Evolutionary conservation across 2,888 invertebrate species (phyloP).

Genomic region (Catocala fraxini): DNA sequence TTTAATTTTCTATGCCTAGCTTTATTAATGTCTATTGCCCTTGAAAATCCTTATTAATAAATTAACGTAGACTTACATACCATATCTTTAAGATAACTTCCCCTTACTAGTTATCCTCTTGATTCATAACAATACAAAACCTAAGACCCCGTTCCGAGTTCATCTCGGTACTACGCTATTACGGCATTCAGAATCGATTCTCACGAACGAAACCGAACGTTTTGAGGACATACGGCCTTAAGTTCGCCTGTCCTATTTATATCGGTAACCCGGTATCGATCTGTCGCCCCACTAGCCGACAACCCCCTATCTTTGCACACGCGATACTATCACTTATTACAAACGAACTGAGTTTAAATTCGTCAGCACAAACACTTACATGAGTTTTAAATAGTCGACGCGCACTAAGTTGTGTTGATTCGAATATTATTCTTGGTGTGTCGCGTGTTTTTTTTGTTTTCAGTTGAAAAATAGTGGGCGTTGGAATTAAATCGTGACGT

Average conservation of each 20-base stretch:
- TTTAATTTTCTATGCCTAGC: no score
- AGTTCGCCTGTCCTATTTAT: conserved; percentile 83
- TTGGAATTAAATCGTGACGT: conserved; percentile 38
- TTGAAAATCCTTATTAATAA: no score
- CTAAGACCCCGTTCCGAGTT: conserved; percentile 39
- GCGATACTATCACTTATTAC: conserved; percentile 65
- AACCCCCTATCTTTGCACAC: conserved; percentile 65
- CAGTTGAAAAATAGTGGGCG: conserved; percentile 39
- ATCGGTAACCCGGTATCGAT: conserved; percentile 82
- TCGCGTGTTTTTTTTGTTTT: conserved; percentile 48
- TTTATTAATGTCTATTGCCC: no score
- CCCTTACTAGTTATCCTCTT: not conserved
- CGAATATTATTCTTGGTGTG: conserved; percentile 55
- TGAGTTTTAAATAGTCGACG: conserved; percentile 65
- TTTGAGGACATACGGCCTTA: conserved; percentile 62
- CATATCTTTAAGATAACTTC: no score
- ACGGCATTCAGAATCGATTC: conserved; percentile 71
- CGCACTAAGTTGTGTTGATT: conserved; percentile 66
- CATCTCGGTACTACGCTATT: conserved; percentile 29
- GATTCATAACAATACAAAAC: conserved; percentile 7
- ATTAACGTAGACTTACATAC: no score
- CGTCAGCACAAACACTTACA: conserved; percentile 41
- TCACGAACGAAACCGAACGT: conserved; percentile 76
- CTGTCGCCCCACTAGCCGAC: conserved; percentile 83
- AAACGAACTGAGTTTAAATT: conserved; percentile 63